These are phyloP conservation scores for Lasius fuliginosus DNA, from an alignment of 2,888 invertebrate genomes.

Conservation along the genomic window DNA sequence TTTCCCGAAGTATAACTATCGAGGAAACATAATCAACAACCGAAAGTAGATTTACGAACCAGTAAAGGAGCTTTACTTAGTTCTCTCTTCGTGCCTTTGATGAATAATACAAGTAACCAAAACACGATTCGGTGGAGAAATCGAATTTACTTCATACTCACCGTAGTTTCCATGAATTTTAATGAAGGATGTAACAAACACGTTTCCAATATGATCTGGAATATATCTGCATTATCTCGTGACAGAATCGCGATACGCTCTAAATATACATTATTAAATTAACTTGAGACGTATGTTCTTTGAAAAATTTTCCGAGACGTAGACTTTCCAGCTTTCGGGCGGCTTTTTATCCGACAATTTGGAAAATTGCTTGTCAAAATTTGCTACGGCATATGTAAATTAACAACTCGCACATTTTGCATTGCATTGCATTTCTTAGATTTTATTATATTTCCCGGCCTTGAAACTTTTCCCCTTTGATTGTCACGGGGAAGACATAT, in stretches of 20 bases:
- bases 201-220: background rate
- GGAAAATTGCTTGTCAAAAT: background rate
- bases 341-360: background rate
- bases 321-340: background rate
- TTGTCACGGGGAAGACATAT: slow-evolving; percentile 25
- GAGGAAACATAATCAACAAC: slow-evolving; percentile 35
- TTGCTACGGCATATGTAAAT: background rate
- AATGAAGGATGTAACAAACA: slow-evolving; percentile 26
- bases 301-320: background rate
- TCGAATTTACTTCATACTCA: slow-evolving; percentile 11
- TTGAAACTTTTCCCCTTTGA: slow-evolving; percentile 22
- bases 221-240: slow-evolving; percentile 4
- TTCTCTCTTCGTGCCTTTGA: background rate
- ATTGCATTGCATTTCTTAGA: background rate
- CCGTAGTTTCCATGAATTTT: background rate
- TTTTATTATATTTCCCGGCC: background rate
- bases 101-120: slow-evolving; percentile 23
- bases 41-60: slow-evolving; percentile 8
- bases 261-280: background rate
- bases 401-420: background rate
- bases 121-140: background rate
- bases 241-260: too few relatives aligned
- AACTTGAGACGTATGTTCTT: background rate
- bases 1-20: slow-evolving; percentile 32
- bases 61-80: background rate